phyloP scores from a whole-genome alignment of 2,888 invertebrate genomes.

The Aspidiotus rigidus region DNA sequence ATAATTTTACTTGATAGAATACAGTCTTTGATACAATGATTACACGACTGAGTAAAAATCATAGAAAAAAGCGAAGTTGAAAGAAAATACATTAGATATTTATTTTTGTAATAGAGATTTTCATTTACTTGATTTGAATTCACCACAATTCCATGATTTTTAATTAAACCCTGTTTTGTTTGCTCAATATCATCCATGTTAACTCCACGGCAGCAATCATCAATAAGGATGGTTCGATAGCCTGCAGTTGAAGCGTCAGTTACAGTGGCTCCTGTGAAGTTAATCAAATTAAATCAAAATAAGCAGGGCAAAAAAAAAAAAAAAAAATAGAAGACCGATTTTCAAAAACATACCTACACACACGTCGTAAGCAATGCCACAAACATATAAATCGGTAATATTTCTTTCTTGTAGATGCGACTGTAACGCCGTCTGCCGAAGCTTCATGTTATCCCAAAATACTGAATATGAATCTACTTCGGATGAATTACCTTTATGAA shows the following conservation, averaged over 20 bases:
- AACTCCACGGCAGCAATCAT: slow-evolving; percentile 85
- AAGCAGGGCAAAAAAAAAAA: background rate
- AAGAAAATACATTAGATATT: too few species aligned
- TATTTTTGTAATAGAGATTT: too few species aligned
- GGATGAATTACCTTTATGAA: slow-evolving; percentile 86
- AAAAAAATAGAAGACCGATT: background rate
- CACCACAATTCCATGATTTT: slow-evolving; percentile 70
- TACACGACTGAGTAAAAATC: too few species aligned
- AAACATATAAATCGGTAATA: slow-evolving; percentile 86
- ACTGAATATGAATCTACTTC: slow-evolving; percentile 96
- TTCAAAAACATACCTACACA: slow-evolving; percentile 63
- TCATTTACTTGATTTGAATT: slow-evolving; percentile 58
- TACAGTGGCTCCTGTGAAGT: slow-evolving; percentile 65
- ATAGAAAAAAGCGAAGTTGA: too few species aligned
- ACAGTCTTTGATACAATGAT: too few species aligned
- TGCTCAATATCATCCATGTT: slow-evolving; percentile 73
- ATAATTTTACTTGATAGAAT: too few species aligned
- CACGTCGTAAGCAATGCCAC: slow-evolving; percentile 90
- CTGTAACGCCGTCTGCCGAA: slow-evolving; percentile 74
- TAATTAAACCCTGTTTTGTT: slow-evolving; percentile 65
- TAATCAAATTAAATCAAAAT: background rate
- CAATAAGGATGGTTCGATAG: slow-evolving; percentile 77
- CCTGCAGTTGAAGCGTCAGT: slow-evolving; percentile 82
- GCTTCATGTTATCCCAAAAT: slow-evolving; percentile 94
- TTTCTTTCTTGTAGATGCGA: slow-evolving; percentile 67